phyloP scores from a whole-genome alignment of 2,113 vertebrate species.

The Gobiocypris rarus region DNA sequence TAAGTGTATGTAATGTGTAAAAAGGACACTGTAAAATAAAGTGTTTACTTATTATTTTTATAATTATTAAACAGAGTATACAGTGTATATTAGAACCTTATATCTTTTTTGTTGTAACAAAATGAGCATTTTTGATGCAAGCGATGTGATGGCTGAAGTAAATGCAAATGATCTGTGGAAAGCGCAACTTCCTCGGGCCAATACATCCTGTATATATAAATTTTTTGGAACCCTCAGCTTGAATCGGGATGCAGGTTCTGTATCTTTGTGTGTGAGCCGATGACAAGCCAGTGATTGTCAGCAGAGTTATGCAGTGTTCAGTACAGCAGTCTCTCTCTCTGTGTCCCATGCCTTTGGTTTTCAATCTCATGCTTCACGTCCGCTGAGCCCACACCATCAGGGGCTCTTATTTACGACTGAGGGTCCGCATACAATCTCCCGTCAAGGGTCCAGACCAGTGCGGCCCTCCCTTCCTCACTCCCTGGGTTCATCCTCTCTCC shows the following conservation, averaged over 20 bases:
- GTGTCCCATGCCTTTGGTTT: slow-evolving; percentile 74
- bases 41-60: no score
- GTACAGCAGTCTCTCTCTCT: slow-evolving; percentile 69
- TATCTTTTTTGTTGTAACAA: no score
- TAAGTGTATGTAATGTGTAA: no score
- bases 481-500: slow-evolving; percentile 50
- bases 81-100: no score
- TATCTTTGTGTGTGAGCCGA: slow-evolving; percentile 57
- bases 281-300: slow-evolving; percentile 72
- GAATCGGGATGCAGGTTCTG: slow-evolving; percentile 15
- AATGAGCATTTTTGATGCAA: no score
- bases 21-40: no score
- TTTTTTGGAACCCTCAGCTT: not conserved
- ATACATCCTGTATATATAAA: no score
- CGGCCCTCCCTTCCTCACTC: slow-evolving; percentile 64
- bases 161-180: no score
- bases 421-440: slow-evolving; percentile 66
- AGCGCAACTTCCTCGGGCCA: no score
- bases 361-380: slow-evolving; percentile 81
- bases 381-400: slow-evolving; percentile 74
- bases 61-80: no score
- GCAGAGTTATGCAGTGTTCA: slow-evolving; percentile 76
- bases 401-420: slow-evolving; percentile 74
- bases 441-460: slow-evolving; percentile 59
- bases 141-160: no score